Evolutionary conservation across 2,113 vertebrate genomes (phyloP).

Genomic region (Serilophus lunatus): DNA sequence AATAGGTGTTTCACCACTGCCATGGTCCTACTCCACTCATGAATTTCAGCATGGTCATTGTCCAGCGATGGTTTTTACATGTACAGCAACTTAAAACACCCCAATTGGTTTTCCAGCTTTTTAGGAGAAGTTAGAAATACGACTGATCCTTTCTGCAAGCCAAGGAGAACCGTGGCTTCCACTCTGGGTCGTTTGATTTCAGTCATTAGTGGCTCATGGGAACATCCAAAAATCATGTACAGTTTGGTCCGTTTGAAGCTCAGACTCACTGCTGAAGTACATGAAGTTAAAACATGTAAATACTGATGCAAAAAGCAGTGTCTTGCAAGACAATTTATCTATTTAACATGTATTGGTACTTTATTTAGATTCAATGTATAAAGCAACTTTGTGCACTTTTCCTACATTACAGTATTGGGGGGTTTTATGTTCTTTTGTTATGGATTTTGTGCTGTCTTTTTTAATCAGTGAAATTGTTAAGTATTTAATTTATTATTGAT

Average conservation of each 20-base stretch:
- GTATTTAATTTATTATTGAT: conserved; percentile 75
- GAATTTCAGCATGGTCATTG: background rate
- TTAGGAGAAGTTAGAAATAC: background rate
- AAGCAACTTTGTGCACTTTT: conserved; percentile 84
- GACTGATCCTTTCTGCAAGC: background rate
- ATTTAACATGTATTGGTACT: conserved; percentile 69
- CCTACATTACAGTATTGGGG: conserved; percentile 69
- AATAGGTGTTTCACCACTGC: background rate
- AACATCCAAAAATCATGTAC: background rate
- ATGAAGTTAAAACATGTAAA: background rate
- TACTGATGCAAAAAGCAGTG: background rate
- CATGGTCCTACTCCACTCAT: background rate
- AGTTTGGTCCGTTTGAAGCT: background rate
- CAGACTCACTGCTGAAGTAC: background rate
- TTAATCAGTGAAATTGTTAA: conserved; percentile 63
- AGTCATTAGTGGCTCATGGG: background rate
- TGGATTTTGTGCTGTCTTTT: conserved; percentile 61
- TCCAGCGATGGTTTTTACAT: background rate
- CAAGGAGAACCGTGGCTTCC: background rate
- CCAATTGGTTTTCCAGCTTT: background rate
- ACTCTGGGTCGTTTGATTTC: background rate
- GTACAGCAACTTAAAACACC: background rate
- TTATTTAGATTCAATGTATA: conserved; percentile 69
- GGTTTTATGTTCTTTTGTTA: conserved; percentile 57
- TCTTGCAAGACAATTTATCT: conserved; percentile 42